Evolutionary conservation across 2,797 vertebrate genomes (phyloP).

Genomic region (Sebastiscus albofasciatus): DNA sequence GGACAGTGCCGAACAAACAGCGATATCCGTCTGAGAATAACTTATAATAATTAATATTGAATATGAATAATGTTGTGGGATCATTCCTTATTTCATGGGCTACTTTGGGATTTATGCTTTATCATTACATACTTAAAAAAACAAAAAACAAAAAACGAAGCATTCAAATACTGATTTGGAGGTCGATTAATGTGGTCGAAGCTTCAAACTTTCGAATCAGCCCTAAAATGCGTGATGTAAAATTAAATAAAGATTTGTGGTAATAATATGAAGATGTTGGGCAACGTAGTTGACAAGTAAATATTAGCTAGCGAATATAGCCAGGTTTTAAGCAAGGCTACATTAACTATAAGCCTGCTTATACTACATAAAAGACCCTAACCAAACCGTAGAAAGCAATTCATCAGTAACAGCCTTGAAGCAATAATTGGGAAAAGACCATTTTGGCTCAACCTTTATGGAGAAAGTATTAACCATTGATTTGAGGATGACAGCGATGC

Average conservation of each 20-base stretch:
- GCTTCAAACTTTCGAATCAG: no score
- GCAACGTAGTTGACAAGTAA: not conserved
- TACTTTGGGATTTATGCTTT: no score
- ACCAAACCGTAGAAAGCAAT: not conserved
- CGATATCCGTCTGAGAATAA: no score
- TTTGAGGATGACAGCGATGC: conserved; percentile 3
- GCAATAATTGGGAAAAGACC: not conserved
- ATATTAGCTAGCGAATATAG: not conserved
- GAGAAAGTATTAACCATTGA: not conserved
- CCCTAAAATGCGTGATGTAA: not conserved
- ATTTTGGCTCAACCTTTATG: not conserved
- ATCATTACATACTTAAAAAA: no score
- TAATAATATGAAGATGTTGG: not conserved
- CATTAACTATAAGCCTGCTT: not conserved
- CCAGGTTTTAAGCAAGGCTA: not conserved
- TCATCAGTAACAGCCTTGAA: not conserved
- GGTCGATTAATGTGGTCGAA: no score
- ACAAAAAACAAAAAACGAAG: no score
- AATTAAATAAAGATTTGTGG: not conserved
- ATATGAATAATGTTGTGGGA: no score
- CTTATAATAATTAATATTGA: no score
- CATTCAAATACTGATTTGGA: no score
- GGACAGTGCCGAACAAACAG: no score
- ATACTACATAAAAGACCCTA: not conserved
- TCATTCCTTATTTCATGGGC: no score